Percentiles rank a stretch among this genome's conserved stretches.
Evolutionary conservation across 2,113 vertebrate genomes (phyloP).

Genomic region (Calyptomena viridis): DNA sequence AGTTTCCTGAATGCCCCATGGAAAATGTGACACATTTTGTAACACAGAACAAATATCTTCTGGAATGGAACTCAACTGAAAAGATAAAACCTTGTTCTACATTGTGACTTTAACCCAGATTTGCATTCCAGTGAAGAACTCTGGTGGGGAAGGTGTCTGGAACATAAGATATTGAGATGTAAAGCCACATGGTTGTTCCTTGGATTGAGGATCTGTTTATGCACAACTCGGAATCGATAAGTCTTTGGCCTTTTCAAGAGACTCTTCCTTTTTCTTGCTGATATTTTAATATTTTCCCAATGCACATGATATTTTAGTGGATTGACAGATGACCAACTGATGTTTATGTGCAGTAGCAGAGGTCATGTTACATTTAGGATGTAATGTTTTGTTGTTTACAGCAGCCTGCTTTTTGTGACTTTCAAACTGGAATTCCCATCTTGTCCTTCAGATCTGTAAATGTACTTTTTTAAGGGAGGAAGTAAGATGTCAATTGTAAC

Average conservation of each 20-base stretch:
- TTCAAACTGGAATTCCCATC: neutral
- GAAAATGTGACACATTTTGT: neutral
- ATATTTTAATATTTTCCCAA: neutral
- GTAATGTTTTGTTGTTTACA: neutral
- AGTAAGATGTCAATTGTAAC: neutral
- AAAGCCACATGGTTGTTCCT: neutral
- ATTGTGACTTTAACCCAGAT: neutral
- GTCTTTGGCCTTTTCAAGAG: neutral
- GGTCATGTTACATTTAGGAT: neutral
- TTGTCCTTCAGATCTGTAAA: neutral
- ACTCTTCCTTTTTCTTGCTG: neutral
- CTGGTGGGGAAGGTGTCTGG: neutral
- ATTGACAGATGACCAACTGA: neutral
- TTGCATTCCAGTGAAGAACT: neutral
- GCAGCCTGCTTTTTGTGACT: neutral
- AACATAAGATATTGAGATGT: neutral
- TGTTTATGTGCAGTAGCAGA: neutral
- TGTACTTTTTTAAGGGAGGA: neutral
- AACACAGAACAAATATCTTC: neutral
- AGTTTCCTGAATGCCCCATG: constrained; percentile 6
- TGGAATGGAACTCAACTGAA: neutral
- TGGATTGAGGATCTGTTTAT: neutral
- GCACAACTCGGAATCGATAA: neutral
- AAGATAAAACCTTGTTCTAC: neutral
- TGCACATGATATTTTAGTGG: neutral